phyloP scores from a whole-genome alignment of 2,797 vertebrate species.

The Echiichthys vipera region DNA sequence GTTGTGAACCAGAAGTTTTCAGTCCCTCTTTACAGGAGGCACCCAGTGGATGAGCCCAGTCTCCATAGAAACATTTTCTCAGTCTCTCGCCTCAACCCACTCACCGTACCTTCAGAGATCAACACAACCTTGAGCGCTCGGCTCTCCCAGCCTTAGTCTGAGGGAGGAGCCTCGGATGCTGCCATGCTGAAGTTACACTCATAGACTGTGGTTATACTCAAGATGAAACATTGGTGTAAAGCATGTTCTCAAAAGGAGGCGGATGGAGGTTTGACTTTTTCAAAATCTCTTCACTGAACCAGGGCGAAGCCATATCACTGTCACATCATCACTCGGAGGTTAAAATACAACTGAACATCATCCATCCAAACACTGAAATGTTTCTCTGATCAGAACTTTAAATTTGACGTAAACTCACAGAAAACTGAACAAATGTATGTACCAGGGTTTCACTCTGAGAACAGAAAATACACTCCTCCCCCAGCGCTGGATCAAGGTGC shows the following conservation, averaged over 20 bases:
- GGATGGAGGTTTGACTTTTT: no score
- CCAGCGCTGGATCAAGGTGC: no score
- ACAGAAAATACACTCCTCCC: no score
- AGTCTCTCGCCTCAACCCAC: slow-evolving; percentile 74
- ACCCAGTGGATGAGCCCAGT: slow-evolving; percentile 56
- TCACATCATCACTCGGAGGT: no score
- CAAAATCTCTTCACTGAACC: no score
- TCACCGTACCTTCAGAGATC: slow-evolving; percentile 59
- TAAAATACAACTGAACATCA: no score
- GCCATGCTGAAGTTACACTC: slow-evolving; percentile 48
- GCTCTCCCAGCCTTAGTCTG: slow-evolving; percentile 62
- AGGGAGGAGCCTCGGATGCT: slow-evolving; percentile 55
- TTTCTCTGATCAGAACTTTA: no score
- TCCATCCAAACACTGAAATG: no score
- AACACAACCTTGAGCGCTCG: slow-evolving; percentile 62
- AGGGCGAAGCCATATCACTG: no score
- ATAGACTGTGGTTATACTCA: slow-evolving; percentile 38
- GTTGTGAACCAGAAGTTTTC: slow-evolving; percentile 37
- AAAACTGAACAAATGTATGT: no score
- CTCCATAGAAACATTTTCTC: slow-evolving; percentile 80
- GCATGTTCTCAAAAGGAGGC: slow-evolving; percentile 46
- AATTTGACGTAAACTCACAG: no score
- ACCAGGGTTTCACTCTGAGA: no score
- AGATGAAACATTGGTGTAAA: slow-evolving; percentile 55
- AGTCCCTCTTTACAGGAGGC: slow-evolving; percentile 40